Base-by-base conservation (phyloP, 2,113 vertebrate species). In the Rhea americana region DNA sequence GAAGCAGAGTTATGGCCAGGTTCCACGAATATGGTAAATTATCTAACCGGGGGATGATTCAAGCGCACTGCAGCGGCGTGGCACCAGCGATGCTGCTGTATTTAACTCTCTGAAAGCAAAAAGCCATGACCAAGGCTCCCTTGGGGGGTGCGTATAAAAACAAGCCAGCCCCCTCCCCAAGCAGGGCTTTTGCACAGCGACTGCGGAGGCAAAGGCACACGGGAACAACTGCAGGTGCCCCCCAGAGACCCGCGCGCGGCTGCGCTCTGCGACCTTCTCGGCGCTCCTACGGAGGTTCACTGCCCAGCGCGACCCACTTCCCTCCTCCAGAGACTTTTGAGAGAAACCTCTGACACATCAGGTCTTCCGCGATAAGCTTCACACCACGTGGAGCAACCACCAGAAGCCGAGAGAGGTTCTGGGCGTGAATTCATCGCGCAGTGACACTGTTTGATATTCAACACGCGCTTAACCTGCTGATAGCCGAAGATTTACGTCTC, bases 41-140 rank as follows among this genome's bases (percentile, higher is more conserved):
- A 91, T 91, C 72, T 0, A 92, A 55, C 94, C 92, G 47, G 48
- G 74, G 87, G 89, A 91, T 87, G 84, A 79, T 66, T 89, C 94
- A 62, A 71, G 78, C 6, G 53, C 71, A 39, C 84, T 80, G n/a
- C 50, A 85, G 92, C 85, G 84, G 35, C 87, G 78, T 65, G 75
- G 92, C 93, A 94, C 89, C 84, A 28, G 16, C 9, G 81, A 51
- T 77, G 81, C 67, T 73, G 86, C 82, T 93, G 17, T 37, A 79
- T 91, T 96, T 92, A 94, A 94, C 82, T 82, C 82, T 94, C 75
- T n/a, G 82, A 95, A 94, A 96, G 75, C 81, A 89, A 93, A 93
- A 92, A 62, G 16, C 71, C 77, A 28, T 58, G 62, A 91, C 89
- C 74, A 8, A 70, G 78, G 7, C 30, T 89, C 71, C 59, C 66